A percentile compares a stretch with the other conserved stretches of the same genome.
These are phyloP conservation scores for Hemithea aestivaria DNA, from an alignment of 2,888 invertebrate genomes.

Conservation along the genomic window DNA sequence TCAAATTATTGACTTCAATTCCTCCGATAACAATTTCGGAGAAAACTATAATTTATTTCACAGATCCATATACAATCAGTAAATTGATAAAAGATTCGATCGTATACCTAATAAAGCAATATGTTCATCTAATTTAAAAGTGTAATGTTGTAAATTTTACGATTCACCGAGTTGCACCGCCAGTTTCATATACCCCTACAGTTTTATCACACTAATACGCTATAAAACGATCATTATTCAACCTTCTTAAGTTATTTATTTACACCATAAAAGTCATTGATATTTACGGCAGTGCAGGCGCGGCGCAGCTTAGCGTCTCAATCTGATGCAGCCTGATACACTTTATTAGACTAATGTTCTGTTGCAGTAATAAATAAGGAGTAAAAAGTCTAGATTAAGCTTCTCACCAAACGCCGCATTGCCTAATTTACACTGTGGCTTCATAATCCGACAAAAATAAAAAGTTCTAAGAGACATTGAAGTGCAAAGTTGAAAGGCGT, in stretches of 20 bases:
- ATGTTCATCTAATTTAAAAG: not conserved
- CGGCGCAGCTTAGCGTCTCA: conserved; percentile 1
- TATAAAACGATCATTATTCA: conserved; percentile 15
- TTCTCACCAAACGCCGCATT: too few relatives aligned
- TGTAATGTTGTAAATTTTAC: not conserved
- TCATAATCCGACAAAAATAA: too few relatives aligned
- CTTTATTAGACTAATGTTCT: not conserved
- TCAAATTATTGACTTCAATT: too few relatives aligned
- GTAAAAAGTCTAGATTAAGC: not conserved
- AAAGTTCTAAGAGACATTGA: too few relatives aligned
- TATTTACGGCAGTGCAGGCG: conserved; percentile 18
- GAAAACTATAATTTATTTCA: too few relatives aligned
- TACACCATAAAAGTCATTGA: conserved; percentile 14
- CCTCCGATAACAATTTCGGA: not conserved
- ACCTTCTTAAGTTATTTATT: conserved; percentile 16
- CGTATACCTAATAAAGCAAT: not conserved
- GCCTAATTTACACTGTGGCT: too few relatives aligned
- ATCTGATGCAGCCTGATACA: conserved; percentile 2
- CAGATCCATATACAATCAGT: too few relatives aligned
- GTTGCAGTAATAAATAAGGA: not conserved
- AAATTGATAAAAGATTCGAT: not conserved
- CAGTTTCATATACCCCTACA: conserved; percentile 7
- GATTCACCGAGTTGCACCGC: not conserved
- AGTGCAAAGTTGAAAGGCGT: too few relatives aligned
- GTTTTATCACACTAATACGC: conserved; percentile 4